Evolutionary conservation across 2,888 invertebrate species (phyloP), one percentile per base, ranked within the genome.

Genomic region (Pseudoips prasinana): DNA sequence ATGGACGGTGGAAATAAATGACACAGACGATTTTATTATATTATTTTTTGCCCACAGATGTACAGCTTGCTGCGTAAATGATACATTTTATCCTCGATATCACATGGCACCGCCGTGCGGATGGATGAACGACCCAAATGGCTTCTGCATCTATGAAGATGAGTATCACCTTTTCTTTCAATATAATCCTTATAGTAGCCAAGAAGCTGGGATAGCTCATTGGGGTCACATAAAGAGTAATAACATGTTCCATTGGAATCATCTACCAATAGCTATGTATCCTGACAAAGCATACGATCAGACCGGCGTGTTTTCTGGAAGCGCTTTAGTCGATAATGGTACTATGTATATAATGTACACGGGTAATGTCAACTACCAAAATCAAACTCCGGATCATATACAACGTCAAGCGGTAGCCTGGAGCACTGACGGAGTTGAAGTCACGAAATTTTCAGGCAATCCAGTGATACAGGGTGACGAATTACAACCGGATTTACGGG

Each of bases 111-210:
- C 85, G 0, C 65, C 64, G 0, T 8, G 45, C 1, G 89, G 88
- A 23, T 91, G 90, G 90, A 86, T 90, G 71, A 91, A 90, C 50
- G 90, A 90, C 33, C 91, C 91, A 0, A 90, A 90, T 33, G 91
- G 90, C 3, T 83, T 91, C 39, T 70, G 83, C 30, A 41, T 64
- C 22, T 85, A 58, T 40, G 52, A 70, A 3, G 61, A 68, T 1
- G 67, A 73, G 9, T 90, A 83, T 41, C 90, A 91, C 44, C 51
- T 90, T 2, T 90, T 88, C 42, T 90, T 83, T 48, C 90, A 90
- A 53, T 73, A 77, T 47, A 84, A 90, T 39, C 90, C 90, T 0
- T 28, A 70, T 1, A 70, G 66, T 17, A 77, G 82, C 25, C 47
- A 53, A 1, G 66, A 46, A 1, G 68, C 85, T 0, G 76, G 82